phyloP scores from a whole-genome alignment of 2,888 invertebrate species.

The Rhingia rostrata region DNA sequence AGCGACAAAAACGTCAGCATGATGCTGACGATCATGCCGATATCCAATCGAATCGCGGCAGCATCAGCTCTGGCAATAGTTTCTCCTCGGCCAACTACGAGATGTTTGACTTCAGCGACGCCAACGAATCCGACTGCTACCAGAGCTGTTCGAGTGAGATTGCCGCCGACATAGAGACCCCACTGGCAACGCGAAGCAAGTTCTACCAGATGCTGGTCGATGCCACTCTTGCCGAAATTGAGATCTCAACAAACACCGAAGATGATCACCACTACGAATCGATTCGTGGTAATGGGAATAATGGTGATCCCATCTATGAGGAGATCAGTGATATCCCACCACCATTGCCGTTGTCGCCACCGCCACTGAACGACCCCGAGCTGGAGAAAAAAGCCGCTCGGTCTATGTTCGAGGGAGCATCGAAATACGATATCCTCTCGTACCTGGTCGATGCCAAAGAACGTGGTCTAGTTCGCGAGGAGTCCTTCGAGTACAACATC shows the following conservation, averaged over 20 bases:
- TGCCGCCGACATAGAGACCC: conserved; percentile 84
- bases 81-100: conserved; percentile 89
- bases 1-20: conserved; percentile 77
- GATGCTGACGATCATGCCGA: conserved; percentile 82
- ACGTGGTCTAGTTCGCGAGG: conserved; percentile 88
- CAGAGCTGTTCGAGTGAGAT: conserved; percentile 88
- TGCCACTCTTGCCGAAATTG: conserved; percentile 87
- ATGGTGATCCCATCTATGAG: conserved; percentile 90
- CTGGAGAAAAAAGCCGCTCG: conserved; percentile 87
- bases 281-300: conserved; percentile 83
- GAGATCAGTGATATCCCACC: conserved; percentile 90
- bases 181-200: conserved; percentile 85
- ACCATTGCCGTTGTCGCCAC: conserved; percentile 90
- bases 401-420: conserved; percentile 91
- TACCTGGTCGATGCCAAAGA: conserved; percentile 94
- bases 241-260: conserved; percentile 85
- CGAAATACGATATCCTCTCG: conserved; percentile 94
- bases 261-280: conserved; percentile 90
- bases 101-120: conserved; percentile 88
- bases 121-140: conserved; percentile 87
- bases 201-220: conserved; percentile 90
- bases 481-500: conserved; percentile 87
- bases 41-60: conserved; percentile 84
- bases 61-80: conserved; percentile 84
- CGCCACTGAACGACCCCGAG: conserved; percentile 88